Evolutionary conservation across 2,113 vertebrate genomes (phyloP).

Genomic region (cattle (Bos taurus)): ARS-UCD2.0 NC_037333.1:93008501-93009000

Average conservation of each 20-base stretch:
- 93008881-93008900: neutral
- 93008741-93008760: neutral
- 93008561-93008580: neutral
- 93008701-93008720: neutral
- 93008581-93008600: neutral
- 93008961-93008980: neutral
- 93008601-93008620: neutral
- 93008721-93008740: slow-evolving; percentile 26
- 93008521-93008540: neutral
- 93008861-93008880: neutral
- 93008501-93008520: neutral
- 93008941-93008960: neutral
- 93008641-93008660: neutral
- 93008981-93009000: neutral
- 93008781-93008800: slow-evolving; percentile 12
- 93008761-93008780: slow-evolving; percentile 52
- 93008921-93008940: neutral
- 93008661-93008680: slow-evolving; percentile 16
- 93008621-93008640: neutral
- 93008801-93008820: slow-evolving; percentile 28
- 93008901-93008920: neutral
- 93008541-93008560: neutral
- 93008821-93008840: slow-evolving; percentile 48
- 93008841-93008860: neutral
- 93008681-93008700: neutral